Evolutionary conservation across 2,888 invertebrate genomes (phyloP).

Genomic region (Meghimatium bilineatum): DNA sequence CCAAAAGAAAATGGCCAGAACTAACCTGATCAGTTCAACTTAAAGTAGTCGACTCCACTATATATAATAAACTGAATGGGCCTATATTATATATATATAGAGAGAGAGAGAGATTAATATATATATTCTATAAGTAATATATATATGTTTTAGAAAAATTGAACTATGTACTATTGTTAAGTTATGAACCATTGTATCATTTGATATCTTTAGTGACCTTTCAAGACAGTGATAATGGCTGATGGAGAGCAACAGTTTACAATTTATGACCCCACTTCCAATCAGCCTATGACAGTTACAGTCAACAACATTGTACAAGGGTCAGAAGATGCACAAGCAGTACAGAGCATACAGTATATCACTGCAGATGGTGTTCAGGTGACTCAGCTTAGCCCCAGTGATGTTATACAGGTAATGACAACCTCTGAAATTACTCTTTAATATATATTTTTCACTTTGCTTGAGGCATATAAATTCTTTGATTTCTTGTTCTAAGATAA

Average conservation of each 20-base stretch:
- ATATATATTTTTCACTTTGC: too few relatives aligned
- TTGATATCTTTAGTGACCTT: neutral
- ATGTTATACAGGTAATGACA: constrained; percentile 50
- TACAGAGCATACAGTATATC: constrained; percentile 69
- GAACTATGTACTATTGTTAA: neutral
- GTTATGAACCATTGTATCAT: too few relatives aligned
- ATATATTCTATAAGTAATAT: neutral
- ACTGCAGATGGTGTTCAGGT: constrained; percentile 66
- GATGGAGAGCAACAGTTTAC: constrained; percentile 64
- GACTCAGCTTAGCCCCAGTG: constrained; percentile 51
- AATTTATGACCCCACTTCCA: constrained; percentile 67
- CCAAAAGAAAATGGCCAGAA: too few relatives aligned
- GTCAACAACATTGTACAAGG: constrained; percentile 61
- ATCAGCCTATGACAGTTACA: constrained; percentile 69
- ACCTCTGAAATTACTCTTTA: too few relatives aligned
- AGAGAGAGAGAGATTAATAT: too few relatives aligned
- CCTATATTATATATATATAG: neutral
- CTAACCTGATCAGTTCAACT: too few relatives aligned
- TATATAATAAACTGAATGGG: neutral
- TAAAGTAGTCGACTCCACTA: too few relatives aligned
- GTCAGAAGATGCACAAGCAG: constrained; percentile 52
- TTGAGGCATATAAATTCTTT: too few relatives aligned
- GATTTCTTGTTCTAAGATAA: too few relatives aligned
- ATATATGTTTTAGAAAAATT: neutral
- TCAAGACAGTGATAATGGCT: constrained; percentile 54